Conservation (phyloP, 2,888 invertebrate species). For the Ecliptopera silaceata region DNA sequence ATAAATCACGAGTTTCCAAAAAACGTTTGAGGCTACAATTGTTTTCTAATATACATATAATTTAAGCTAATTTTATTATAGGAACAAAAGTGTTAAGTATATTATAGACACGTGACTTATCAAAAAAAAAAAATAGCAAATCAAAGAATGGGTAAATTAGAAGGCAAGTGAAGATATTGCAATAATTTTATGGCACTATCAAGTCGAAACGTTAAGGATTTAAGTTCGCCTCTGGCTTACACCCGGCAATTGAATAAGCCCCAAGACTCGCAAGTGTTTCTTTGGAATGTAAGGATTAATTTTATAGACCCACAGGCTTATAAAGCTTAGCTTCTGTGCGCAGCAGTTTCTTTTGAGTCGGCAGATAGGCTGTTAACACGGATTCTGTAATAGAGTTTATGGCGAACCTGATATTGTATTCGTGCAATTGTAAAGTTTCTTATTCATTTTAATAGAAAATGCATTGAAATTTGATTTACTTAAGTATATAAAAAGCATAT, state of each 20-base stretch:
- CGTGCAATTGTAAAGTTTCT: too few relatives aligned
- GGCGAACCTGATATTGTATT: constrained; percentile 9
- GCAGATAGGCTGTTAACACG: constrained; percentile 21
- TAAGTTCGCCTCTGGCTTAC: constrained; percentile 18
- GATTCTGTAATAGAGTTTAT: constrained; percentile 6
- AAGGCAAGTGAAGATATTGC: too few relatives aligned
- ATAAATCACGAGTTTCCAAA: neutral
- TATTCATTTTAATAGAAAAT: too few relatives aligned
- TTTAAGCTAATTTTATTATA: neutral
- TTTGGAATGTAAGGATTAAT: constrained; percentile 25
- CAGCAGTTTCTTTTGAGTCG: constrained; percentile 10
- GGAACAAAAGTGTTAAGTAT: neutral
- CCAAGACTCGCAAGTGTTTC: constrained; percentile 20
- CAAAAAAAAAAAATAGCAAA: neutral
- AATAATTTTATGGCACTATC: neutral
- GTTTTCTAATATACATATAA: too few relatives aligned
- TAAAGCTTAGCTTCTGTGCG: constrained; percentile 21
- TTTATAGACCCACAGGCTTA: constrained; percentile 26
- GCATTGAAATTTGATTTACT: neutral
- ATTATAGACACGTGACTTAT: neutral
- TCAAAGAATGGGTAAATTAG: too few relatives aligned
- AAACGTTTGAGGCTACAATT: too few relatives aligned
- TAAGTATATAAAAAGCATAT: neutral
- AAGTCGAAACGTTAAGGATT: neutral
- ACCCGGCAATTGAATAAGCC: constrained; percentile 21